Evolutionary conservation across 2,113 vertebrate species (phyloP), one percentile per base, ranked within the genome.

Genomic region (Xiphophorus couchianus): DNA sequence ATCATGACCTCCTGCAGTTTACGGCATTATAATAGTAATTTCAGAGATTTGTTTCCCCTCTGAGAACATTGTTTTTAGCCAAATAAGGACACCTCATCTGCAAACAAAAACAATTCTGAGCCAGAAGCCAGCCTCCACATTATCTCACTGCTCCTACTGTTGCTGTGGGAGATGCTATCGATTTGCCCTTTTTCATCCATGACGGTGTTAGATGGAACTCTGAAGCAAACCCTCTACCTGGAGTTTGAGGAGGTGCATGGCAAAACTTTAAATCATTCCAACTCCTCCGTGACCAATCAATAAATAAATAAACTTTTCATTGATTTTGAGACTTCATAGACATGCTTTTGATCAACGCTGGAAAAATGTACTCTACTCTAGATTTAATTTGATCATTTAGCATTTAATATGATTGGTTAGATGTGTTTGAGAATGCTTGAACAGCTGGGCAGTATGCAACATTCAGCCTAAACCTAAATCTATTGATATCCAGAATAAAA

Each of bases 81-180:
- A 91, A 92, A 92, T 91, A 92, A 87, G 88, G 91, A 19, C 66
- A 83, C 84, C 72, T 63, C 60, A 76, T 84, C 68, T 69, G 75
- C 82, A 89, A 85, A 85, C 72, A 88, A 77, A 87, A 90, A 77
- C 27, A 79, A 61, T 61, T 88, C 77, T 81, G 66, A 72, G 74
- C 62, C 33, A 66, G 62, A 78, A 62, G 62, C 37, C 63, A 62
- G 73, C 66, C 74, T 85, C 77, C 73, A 76, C 80, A 84, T 37
- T 82, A 86, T 77, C 66, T 48, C 67, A 60, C 62, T 82, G 66
- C 15, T 61, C 62, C 19, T 69, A 37, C 73, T 78, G 71, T 58
- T 81, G 73, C 83, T 74, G 78, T 39, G 66, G 74, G 80, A 68
- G 51, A 80, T 31, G 48, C n/a, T 80, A 87, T 88, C 2, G 73